phyloP scores from a whole-genome alignment of 2,888 invertebrate species.

The Pachymerium ferrugineum region DNA sequence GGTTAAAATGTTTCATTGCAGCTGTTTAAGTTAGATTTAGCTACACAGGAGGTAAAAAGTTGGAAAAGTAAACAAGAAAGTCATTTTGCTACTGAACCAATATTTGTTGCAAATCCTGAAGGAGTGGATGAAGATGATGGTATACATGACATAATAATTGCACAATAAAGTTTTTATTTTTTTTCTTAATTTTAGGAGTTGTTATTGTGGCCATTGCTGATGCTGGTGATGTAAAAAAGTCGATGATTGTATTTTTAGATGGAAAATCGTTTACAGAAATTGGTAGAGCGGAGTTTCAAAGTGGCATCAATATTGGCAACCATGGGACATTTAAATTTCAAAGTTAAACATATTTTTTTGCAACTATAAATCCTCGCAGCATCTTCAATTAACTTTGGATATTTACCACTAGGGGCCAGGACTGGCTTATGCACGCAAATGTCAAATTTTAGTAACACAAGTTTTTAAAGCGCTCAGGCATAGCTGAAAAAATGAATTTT shows the following conservation, averaged over 20 bases:
- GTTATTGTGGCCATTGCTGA: not conserved
- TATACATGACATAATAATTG: not conserved
- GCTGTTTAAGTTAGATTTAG: conserved; percentile 1
- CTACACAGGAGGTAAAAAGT: not conserved
- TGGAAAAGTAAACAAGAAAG: not conserved
- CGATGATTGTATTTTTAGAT: conserved; percentile 31
- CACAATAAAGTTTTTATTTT: not conserved
- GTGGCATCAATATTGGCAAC: not conserved
- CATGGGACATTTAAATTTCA: conserved; percentile 28
- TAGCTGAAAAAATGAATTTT: too few species aligned
- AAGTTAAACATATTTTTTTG: not conserved
- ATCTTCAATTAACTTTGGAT: too few species aligned
- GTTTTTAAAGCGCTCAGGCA: too few species aligned
- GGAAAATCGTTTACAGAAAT: conserved; percentile 34
- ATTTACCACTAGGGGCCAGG: too few species aligned
- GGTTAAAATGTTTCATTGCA: not conserved
- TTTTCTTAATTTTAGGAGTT: not conserved
- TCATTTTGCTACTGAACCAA: not conserved
- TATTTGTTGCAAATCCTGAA: conserved; percentile 14
- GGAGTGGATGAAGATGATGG: conserved; percentile 12
- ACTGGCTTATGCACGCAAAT: too few species aligned
- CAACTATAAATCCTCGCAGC: not conserved
- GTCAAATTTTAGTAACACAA: too few species aligned
- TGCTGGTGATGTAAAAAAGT: not conserved
- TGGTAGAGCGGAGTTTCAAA: conserved; percentile 27